Percentiles rank a stretch among this genome's conserved stretches.
phyloP scores from a whole-genome alignment of 1,140 invertebrate genomes.

The Philaenus spumarius region DNA sequence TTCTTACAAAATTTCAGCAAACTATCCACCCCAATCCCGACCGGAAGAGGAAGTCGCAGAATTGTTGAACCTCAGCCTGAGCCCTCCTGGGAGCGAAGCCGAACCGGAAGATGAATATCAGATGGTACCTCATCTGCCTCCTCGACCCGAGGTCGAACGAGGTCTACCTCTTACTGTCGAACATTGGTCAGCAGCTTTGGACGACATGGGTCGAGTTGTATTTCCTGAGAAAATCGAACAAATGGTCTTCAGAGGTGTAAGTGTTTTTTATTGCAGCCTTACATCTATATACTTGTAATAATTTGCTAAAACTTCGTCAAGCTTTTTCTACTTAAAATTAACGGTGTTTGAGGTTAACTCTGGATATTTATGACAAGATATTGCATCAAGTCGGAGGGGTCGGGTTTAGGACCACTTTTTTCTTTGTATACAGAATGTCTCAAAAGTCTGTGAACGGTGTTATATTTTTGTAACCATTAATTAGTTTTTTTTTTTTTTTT shows the following conservation, averaged over 20 bases:
- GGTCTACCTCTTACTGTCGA: conserved; percentile 62
- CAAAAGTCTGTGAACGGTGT: too few relatives aligned
- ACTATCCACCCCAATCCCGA: conserved; percentile 43
- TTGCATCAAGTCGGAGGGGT: too few relatives aligned
- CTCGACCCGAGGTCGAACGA: conserved; percentile 43
- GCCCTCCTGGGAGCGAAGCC: conserved; percentile 50
- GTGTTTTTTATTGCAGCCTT: conserved; percentile 34
- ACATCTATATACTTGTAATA: too few relatives aligned
- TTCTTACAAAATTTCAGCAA: conserved; percentile 43
- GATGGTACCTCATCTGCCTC: conserved; percentile 51
- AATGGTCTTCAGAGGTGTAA: conserved; percentile 85
- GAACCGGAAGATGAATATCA: conserved; percentile 56
- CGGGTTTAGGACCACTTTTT: too few relatives aligned
- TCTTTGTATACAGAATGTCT: too few relatives aligned
- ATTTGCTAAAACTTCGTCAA: too few relatives aligned
- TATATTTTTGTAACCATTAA: too few relatives aligned
- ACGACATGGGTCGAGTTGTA: conserved; percentile 65
- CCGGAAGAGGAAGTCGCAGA: conserved; percentile 44
- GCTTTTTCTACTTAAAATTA: too few relatives aligned
- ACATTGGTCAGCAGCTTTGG: conserved; percentile 72
- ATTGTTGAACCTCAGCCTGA: conserved; percentile 41
- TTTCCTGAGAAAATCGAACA: conserved; percentile 62
- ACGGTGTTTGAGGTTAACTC: too few relatives aligned
- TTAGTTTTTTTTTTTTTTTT: too few relatives aligned
- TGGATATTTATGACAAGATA: too few relatives aligned